These are phyloP conservation scores for Prorops nasuta DNA, from an alignment of 1,140 invertebrate genomes.

Conservation along the genomic window DNA sequence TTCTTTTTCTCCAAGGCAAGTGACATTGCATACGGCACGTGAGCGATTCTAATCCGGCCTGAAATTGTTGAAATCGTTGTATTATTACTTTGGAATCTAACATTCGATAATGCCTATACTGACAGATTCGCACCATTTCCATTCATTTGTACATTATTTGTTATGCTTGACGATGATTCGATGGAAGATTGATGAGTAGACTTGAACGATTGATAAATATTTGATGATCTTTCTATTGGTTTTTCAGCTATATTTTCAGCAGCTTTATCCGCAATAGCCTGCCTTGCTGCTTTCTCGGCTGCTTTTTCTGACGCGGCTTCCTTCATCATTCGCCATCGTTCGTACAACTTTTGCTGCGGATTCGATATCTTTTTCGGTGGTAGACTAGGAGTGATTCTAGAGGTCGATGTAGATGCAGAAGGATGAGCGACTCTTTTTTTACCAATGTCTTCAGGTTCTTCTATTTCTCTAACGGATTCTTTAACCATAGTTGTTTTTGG, in stretches of 20 bases:
- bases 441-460: constrained; percentile 40
- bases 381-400: constrained; percentile 30
- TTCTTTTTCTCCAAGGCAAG: constrained; percentile 62
- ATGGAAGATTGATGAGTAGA: too few relatives aligned
- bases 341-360: constrained; percentile 49
- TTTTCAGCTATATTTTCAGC: constrained; percentile 1
- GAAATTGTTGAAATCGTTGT: background rate
- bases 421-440: constrained; percentile 50
- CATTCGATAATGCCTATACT: background rate
- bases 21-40: constrained; percentile 62
- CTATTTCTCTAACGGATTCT: constrained; percentile 21
- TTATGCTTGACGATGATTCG: too few relatives aligned
- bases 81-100: background rate
- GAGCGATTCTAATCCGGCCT: constrained; percentile 59
- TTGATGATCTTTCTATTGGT: background rate
- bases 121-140: constrained; percentile 48
- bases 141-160: too few relatives aligned
- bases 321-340: constrained; percentile 47
- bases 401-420: constrained; percentile 32
- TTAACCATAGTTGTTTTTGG: constrained; percentile 31
- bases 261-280: background rate
- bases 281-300: constrained; percentile 18
- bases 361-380: constrained; percentile 36
- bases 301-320: constrained; percentile 38
- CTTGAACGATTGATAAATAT: too few relatives aligned